Evolutionary conservation across 1,140 invertebrate genomes (phyloP), one percentile per base, ranked within the genome.

Genomic region (Gerris buenoi): DNA sequence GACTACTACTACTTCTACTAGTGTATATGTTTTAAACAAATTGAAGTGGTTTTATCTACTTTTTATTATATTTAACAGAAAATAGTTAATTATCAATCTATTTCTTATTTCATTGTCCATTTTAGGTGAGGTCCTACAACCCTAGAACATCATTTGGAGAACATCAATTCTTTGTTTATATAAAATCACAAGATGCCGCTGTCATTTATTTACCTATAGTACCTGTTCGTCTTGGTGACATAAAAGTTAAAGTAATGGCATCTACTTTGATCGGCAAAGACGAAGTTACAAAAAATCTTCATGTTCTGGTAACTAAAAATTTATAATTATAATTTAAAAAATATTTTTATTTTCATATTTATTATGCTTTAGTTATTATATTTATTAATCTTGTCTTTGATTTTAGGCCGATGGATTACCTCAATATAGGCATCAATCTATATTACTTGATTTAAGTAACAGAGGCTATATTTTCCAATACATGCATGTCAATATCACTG

Each of bases 401-500:
- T 76, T 74, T 66, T 75, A 89, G 84, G 85, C 94, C n/a, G 93
- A 97, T 76, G 95, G 95, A 60, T 79, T 97, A 3, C 88, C 90
- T 0, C 95, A 97, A 74, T 85, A 91, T 74, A 83, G 91, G 1
- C 94, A 98, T 79, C 91, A 96, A 67, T 92, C 94, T 0, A 85
- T 95, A 10, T 77, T 98, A 0, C 78, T 98, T 0, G 95, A 97
- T 81, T 79, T 98, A 13, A 95, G 91, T 66, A 95, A 90, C 75
- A 85, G 91, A 15, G 91, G 91, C 5, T 95, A 93, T 74, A 85
- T 93, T 1, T 88, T 96, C 75, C 93, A 96, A 72, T 95, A 96
- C 75, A 86, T 97, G 83, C 93, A 97, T 77, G 89, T 97, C 0
- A 94, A 94, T 74, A 85, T 97, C 2, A 95, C 94, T 0, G 90